Percentiles rank a stretch among this genome's conserved stretches.
Evolutionary conservation across 1,140 invertebrate species (phyloP).

Genomic region (Euwallacea fornicatus): DNA sequence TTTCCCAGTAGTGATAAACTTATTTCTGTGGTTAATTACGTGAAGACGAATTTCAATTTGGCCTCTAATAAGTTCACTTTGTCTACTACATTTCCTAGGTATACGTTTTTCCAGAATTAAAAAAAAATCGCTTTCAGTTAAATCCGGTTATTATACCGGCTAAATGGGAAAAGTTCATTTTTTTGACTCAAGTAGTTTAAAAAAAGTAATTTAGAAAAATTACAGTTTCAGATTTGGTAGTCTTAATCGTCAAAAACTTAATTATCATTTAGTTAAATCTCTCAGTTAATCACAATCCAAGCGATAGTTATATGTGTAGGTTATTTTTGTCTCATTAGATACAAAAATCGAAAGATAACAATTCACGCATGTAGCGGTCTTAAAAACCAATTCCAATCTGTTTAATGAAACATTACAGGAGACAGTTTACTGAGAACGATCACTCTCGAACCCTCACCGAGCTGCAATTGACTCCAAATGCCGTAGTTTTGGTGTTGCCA

Average conservation of each 20-base stretch:
- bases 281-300: too few species aligned
- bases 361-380: too few species aligned
- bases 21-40: slow-evolving; percentile 50
- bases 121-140: too few species aligned
- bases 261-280: too few species aligned
- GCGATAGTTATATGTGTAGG: too few species aligned
- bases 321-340: neutral
- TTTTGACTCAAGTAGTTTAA: too few species aligned
- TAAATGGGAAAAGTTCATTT: too few species aligned
- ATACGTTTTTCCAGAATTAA: neutral
- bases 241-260: too few species aligned
- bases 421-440: slow-evolving; percentile 67
- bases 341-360: too few species aligned
- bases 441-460: slow-evolving; percentile 65
- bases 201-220: too few species aligned
- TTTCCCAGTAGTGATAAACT: slow-evolving; percentile 54
- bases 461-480: slow-evolving; percentile 75
- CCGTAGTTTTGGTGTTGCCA: slow-evolving; percentile 77
- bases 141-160: too few species aligned
- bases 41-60: slow-evolving; percentile 52
- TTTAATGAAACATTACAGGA: slow-evolving; percentile 47
- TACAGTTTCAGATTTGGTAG: too few species aligned
- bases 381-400: neutral
- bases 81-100: slow-evolving; percentile 74
- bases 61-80: slow-evolving; percentile 65